Percentiles rank a stretch among this genome's conserved stretches.
Evolutionary conservation across 2,797 vertebrate species (phyloP).

Genomic region (Sebastiscus tertius): DNA sequence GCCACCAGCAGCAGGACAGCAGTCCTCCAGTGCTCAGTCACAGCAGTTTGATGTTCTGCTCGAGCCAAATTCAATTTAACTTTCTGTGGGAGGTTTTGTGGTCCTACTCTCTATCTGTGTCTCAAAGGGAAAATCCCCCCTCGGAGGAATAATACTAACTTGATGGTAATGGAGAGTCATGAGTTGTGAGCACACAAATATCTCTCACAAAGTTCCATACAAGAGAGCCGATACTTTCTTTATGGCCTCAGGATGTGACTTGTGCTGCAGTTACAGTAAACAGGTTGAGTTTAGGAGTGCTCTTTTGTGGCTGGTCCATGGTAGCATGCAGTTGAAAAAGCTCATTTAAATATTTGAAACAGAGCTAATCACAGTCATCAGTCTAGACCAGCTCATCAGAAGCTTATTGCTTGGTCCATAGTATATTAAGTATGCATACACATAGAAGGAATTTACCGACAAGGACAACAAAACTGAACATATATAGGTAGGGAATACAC

Average conservation of each 20-base stretch:
- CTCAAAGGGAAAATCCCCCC: conserved; percentile 29
- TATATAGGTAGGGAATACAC: too few species aligned
- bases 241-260: not conserved
- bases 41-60: conserved; percentile 21
- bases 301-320: not conserved
- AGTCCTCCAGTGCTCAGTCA: conserved; percentile 17
- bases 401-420: not conserved
- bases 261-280: not conserved
- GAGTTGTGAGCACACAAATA: not conserved
- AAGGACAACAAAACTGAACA: not conserved
- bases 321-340: not conserved
- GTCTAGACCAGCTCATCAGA: not conserved
- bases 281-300: not conserved
- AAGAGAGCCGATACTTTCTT: not conserved
- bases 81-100: conserved; percentile 45
- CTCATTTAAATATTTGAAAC: not conserved
- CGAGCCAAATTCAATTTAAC: conserved; percentile 31
- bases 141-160: conserved; percentile 24
- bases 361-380: not conserved
- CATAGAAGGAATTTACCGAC: not conserved
- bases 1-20: not conserved
- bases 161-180: not conserved
- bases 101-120: conserved; percentile 32
- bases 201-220: not conserved
- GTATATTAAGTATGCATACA: not conserved